Percentiles rank a stretch among this genome's conserved stretches.
These are phyloP conservation scores for Lithophane semibrunnea DNA, from an alignment of 2,888 invertebrate species.

Conservation along the genomic window DNA sequence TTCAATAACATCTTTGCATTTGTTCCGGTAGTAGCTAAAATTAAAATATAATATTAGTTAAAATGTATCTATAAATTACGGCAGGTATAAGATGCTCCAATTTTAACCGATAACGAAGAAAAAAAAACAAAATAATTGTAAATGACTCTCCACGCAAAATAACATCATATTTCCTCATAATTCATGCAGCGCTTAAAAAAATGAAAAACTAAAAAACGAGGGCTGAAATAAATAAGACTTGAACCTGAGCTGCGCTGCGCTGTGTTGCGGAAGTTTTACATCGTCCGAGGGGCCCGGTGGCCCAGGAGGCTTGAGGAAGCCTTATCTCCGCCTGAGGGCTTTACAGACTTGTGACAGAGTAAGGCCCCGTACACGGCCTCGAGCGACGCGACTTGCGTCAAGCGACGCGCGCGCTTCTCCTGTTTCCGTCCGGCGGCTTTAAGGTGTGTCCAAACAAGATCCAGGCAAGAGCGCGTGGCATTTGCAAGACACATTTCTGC, in stretches of 20 bases:
- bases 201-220: background rate
- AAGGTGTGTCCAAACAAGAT: too few species aligned
- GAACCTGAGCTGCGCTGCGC: constrained; percentile 35
- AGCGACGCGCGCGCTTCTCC: too few species aligned
- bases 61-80: too few species aligned
- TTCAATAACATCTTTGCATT: too few species aligned
- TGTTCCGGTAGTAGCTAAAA: too few species aligned
- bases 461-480: too few species aligned
- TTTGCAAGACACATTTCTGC: too few species aligned
- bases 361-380: background rate
- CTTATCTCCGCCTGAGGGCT: constrained; percentile 56
- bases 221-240: constrained; percentile 22
- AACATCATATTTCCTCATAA: constrained; percentile 20
- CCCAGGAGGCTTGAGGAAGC: background rate
- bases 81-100: too few species aligned
- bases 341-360: constrained; percentile 39
- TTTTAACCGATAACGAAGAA: background rate
- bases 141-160: background rate
- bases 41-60: too few species aligned
- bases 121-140: background rate
- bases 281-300: constrained; percentile 1
- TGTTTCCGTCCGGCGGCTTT: background rate
- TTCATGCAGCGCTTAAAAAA: background rate
- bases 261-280: constrained; percentile 51
- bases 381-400: background rate